phyloP scores from a whole-genome alignment of 2,888 invertebrate species.

The Sthenelais limicola region DNA sequence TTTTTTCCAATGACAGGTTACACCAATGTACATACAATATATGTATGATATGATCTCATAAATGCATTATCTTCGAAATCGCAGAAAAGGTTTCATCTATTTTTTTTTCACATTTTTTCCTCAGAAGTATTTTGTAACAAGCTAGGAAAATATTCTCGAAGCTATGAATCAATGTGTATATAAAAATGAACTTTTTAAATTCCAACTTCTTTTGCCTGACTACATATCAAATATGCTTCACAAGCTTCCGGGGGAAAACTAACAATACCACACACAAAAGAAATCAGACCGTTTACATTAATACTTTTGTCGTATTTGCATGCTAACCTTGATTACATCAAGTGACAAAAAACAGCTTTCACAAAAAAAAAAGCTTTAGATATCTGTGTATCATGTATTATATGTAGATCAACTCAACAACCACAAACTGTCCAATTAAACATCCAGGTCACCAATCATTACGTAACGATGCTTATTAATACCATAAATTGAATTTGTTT shows the following conservation, averaged over 20 bases:
- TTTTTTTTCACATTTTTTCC: slow-evolving; percentile 37
- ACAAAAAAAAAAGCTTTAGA: slow-evolving; percentile 16
- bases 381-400: background rate
- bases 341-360: slow-evolving; percentile 37
- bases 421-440: slow-evolving; percentile 10
- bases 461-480: too few relatives aligned
- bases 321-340: slow-evolving; percentile 31
- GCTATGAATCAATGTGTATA: slow-evolving; percentile 35
- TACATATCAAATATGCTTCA: slow-evolving; percentile 42
- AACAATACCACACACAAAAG: background rate
- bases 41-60: slow-evolving; percentile 42
- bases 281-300: slow-evolving; percentile 32
- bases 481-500: too few relatives aligned
- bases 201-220: slow-evolving; percentile 23
- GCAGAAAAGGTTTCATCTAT: slow-evolving; percentile 15
- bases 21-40: too few relatives aligned
- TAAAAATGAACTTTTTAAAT: slow-evolving; percentile 38
- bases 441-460: too few relatives aligned
- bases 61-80: slow-evolving; percentile 39
- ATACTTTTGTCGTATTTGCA: slow-evolving; percentile 34
- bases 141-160: slow-evolving; percentile 44
- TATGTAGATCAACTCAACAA: slow-evolving; percentile 8
- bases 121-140: slow-evolving; percentile 33
- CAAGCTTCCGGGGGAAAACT: slow-evolving; percentile 34
- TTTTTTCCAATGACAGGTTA: too few relatives aligned